These are phyloP conservation scores for Enteromius treurensis DNA, from an alignment of 2,797 vertebrate species.

Conservation along the genomic window DNA sequence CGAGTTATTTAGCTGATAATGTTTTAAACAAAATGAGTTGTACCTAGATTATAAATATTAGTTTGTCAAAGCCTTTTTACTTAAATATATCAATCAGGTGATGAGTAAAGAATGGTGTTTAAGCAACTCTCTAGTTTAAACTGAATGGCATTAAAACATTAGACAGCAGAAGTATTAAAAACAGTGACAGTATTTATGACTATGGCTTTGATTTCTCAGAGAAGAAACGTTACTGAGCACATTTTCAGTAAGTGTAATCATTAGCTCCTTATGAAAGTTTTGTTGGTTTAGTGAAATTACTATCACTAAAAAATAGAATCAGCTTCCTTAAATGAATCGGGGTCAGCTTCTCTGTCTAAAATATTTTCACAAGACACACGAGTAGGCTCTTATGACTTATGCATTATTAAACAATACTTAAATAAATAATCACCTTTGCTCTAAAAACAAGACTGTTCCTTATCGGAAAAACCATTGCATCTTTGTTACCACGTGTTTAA, in stretches of 20 bases:
- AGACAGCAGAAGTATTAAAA: not conserved
- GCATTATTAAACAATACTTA: slow-evolving; percentile 10
- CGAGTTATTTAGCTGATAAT: too few species aligned
- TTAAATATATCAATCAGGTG: not conserved
- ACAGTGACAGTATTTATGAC: not conserved
- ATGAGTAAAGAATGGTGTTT: not conserved
- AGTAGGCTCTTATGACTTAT: not conserved
- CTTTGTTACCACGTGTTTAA: not conserved
- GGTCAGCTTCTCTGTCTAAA: not conserved
- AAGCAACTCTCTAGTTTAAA: not conserved
- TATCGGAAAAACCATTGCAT: not conserved
- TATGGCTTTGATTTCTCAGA: not conserved
- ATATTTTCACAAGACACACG: not conserved
- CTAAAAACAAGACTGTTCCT: slow-evolving; percentile 1
- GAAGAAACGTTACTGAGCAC: not conserved
- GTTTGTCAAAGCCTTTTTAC: not conserved
- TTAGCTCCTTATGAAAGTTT: not conserved
- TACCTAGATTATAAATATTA: not conserved
- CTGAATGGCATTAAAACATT: not conserved
- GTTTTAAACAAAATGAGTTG: not conserved
- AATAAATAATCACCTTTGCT: slow-evolving; percentile 12
- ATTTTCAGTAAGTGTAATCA: not conserved
- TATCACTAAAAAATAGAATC: not conserved
- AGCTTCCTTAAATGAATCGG: not conserved
- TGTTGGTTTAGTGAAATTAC: not conserved